A percentile compares a stretch with the other conserved stretches of the same genome.
These are phyloP conservation scores for Neolamprologus brichardi DNA, from an alignment of 2,113 vertebrate genomes.

Conservation along the genomic window DNA sequence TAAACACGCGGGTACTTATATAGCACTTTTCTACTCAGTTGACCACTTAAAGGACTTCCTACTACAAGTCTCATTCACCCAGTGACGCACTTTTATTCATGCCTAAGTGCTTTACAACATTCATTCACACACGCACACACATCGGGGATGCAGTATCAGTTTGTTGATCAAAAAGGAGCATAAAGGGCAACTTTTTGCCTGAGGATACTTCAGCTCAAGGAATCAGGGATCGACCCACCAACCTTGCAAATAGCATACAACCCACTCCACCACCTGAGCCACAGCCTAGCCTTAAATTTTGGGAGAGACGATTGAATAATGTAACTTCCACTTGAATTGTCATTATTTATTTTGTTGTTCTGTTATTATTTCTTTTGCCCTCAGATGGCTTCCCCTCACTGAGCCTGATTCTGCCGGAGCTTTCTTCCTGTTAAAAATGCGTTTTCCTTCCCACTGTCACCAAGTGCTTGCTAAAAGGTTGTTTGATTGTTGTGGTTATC, in stretches of 20 bases:
- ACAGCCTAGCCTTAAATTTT: neutral
- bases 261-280: neutral
- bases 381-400: neutral
- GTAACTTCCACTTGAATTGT: neutral
- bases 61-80: neutral
- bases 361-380: neutral
- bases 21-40: neutral
- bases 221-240: neutral
- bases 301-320: neutral
- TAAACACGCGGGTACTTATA: neutral
- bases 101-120: neutral
- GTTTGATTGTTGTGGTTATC: neutral
- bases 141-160: neutral
- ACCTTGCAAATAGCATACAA: neutral
- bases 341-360: neutral
- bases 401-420: neutral
- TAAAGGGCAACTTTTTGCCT: neutral
- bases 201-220: neutral
- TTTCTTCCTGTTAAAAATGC: neutral
- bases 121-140: neutral
- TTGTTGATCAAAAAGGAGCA: neutral
- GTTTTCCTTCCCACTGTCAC: neutral
- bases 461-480: neutral
- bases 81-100: neutral
- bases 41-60: neutral